Evolutionary conservation across 2,888 invertebrate species (phyloP).

Genomic region (Oxyteleia sp.): DNA sequence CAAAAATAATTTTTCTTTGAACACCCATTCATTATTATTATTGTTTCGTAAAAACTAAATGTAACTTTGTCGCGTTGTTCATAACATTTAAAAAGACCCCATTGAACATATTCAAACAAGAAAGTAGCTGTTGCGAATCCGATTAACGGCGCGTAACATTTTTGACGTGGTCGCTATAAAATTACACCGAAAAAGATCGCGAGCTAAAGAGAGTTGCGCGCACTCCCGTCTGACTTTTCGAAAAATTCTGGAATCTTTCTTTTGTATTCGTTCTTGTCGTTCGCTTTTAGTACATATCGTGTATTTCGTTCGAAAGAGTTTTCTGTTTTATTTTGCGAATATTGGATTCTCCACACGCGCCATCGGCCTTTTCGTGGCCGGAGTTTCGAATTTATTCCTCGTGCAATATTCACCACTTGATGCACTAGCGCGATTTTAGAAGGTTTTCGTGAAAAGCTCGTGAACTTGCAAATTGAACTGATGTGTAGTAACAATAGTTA

Average conservation of each 20-base stretch:
- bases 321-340: slow-evolving; percentile 67
- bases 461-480: slow-evolving; percentile 68
- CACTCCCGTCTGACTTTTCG: slow-evolving; percentile 48
- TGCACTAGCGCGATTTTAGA: slow-evolving; percentile 62
- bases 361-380: slow-evolving; percentile 66
- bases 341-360: slow-evolving; percentile 77
- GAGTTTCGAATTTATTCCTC: slow-evolving; percentile 79
- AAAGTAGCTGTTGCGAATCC: not conserved
- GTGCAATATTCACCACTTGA: slow-evolving; percentile 65
- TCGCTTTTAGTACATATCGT: slow-evolving; percentile 59
- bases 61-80: too few relatives aligned
- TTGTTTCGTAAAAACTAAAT: too few relatives aligned
- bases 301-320: slow-evolving; percentile 50
- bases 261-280: slow-evolving; percentile 57
- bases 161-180: not conserved
- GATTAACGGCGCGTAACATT: not conserved
- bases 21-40: too few relatives aligned
- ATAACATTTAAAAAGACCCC: too few relatives aligned
- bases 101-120: too few relatives aligned
- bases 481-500: slow-evolving; percentile 62
- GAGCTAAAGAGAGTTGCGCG: slow-evolving; percentile 1
- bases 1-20: too few relatives aligned
- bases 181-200: slow-evolving; percentile 1
- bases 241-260: slow-evolving; percentile 54
- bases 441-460: slow-evolving; percentile 63